Evolutionary conservation across 2,797 vertebrate genomes (phyloP).

Genomic region (Pipistrellus pipistrellus): DNA sequence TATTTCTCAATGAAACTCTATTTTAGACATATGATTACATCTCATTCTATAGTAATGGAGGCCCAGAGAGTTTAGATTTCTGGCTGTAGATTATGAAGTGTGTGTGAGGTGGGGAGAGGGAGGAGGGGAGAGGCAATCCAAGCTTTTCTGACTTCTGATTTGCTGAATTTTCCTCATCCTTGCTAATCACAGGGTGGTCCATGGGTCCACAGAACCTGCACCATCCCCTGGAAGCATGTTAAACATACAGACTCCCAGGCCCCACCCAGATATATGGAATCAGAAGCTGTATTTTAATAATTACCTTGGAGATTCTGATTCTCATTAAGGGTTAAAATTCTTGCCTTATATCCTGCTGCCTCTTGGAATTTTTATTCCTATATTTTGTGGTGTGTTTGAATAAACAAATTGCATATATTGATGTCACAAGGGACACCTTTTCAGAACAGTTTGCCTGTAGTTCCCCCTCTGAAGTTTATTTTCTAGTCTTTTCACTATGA

Average conservation of each 20-base stretch:
- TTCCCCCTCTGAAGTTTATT: not conserved
- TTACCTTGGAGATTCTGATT: not conserved
- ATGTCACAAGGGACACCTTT: not conserved
- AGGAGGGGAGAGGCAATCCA: fast-evolving
- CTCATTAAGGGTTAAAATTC: not conserved
- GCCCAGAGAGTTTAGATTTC: not conserved
- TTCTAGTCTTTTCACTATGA: not conserved
- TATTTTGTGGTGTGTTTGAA: not conserved
- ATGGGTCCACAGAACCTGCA: not conserved
- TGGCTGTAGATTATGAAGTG: not conserved
- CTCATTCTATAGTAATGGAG: not conserved
- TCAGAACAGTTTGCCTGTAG: not conserved
- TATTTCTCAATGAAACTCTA: conserved; percentile 2
- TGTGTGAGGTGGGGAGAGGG: not conserved
- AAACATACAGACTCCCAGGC: not conserved
- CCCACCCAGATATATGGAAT: not conserved
- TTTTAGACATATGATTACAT: conserved; percentile 19
- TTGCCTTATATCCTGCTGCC: not conserved
- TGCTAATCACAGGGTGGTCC: not conserved
- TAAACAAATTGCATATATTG: not conserved
- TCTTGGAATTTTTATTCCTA: not conserved
- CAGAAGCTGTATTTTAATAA: not conserved
- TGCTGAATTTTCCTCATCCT: not conserved
- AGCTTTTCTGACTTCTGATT: not conserved
- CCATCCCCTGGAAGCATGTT: not conserved